Conservation (phyloP, 2,113 vertebrate genomes). For the Dipodomys stephensi region DNA sequence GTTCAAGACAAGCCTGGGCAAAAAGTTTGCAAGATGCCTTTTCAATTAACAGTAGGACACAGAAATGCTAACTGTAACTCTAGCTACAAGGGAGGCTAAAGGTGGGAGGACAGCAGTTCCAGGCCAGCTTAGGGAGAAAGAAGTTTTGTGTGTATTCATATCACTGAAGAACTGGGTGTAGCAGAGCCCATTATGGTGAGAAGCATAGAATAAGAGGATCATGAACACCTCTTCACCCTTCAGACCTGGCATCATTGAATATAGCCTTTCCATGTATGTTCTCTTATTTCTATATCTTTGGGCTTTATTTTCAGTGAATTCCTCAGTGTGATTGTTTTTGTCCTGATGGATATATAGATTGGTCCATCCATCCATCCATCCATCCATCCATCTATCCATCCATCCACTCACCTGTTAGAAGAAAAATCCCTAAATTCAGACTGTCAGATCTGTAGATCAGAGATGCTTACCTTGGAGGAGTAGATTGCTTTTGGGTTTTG, state of each 20-base stretch:
- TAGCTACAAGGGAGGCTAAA: no score
- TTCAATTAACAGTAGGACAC: no score
- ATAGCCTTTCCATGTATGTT: no score
- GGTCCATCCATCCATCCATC: neutral
- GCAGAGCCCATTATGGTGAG: no score
- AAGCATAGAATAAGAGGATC: no score
- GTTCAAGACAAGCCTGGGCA: no score
- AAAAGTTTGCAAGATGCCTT: no score
- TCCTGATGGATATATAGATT: neutral
- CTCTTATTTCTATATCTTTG: neutral
- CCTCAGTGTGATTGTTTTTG: neutral
- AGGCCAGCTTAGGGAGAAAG: no score
- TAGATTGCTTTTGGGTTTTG: conserved; percentile 90
- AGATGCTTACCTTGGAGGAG: conserved; percentile 90
- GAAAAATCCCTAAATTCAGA: neutral
- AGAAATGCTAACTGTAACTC: no score
- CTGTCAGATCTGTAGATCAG: neutral
- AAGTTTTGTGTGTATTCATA: no score
- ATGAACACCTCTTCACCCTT: neutral
- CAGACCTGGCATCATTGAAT: neutral
- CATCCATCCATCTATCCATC: neutral
- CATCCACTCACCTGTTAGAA: neutral
- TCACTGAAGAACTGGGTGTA: no score
- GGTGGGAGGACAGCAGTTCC: no score
- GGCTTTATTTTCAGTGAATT: neutral